Evolutionary conservation across 2,888 invertebrate species (phyloP).

Genomic region (Mayetiola destructor): DNA sequence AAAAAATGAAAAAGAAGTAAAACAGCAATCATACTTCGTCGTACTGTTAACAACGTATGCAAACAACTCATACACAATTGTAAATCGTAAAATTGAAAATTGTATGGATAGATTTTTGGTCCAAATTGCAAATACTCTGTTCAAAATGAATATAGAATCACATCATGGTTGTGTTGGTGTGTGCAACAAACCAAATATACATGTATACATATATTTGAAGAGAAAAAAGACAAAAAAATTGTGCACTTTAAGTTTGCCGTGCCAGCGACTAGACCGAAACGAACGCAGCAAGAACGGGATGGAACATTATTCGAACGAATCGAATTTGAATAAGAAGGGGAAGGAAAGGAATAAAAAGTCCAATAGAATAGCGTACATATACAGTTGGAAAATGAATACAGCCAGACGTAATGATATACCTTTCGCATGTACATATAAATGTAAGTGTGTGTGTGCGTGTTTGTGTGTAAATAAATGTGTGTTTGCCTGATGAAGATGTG

Average conservation of each 20-base stretch:
- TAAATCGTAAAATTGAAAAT: not conserved
- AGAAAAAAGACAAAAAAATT: no score
- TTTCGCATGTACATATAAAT: not conserved
- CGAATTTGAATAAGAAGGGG: not conserved
- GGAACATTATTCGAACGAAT: not conserved
- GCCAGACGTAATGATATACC: no score
- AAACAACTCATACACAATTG: not conserved
- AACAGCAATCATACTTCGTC: no score
- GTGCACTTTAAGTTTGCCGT: not conserved
- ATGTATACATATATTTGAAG: not conserved
- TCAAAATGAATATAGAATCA: no score
- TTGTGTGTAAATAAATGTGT: not conserved
- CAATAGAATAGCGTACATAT: not conserved
- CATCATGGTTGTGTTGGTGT: constrained; percentile 3
- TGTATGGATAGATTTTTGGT: not conserved
- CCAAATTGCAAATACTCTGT: not conserved
- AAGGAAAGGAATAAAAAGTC: not conserved
- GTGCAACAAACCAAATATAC: not conserved
- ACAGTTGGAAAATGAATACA: no score
- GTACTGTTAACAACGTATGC: not conserved
- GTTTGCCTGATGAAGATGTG: not conserved
- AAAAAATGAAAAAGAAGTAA: no score
- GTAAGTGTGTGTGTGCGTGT: not conserved
- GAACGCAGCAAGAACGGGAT: not conserved
- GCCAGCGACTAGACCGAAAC: not conserved